A percentile compares a stretch with the other conserved stretches of the same genome.
Conservation (phyloP, 2,888 invertebrate species). For the Epinotia bilunana region DNA sequence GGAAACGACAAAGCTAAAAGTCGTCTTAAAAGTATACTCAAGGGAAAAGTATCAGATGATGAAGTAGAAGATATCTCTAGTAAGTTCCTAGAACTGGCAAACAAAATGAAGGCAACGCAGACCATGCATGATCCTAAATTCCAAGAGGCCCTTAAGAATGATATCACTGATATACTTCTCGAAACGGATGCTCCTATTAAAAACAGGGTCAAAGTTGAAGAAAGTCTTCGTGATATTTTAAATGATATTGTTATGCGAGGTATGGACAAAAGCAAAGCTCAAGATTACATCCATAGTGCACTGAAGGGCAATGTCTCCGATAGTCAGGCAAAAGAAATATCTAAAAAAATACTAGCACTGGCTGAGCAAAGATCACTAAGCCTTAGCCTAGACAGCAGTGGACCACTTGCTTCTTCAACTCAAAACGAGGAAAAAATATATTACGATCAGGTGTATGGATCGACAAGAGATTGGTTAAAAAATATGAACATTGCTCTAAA, state of each 20-base stretch:
- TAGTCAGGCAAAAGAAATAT: conserved; percentile 16
- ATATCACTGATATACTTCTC: conserved; percentile 11
- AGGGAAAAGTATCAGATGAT: not conserved
- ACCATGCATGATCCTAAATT: not conserved
- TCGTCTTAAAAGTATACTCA: not conserved
- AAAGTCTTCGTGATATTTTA: conserved; percentile 16
- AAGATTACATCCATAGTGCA: conserved; percentile 10
- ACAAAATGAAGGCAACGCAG: not conserved
- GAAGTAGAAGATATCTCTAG: not conserved
- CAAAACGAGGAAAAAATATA: conserved; percentile 49
- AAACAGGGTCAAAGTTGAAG: conserved; percentile 4
- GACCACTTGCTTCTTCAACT: conserved; percentile 18
- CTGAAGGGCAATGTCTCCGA: conserved; percentile 18
- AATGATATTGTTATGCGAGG: conserved; percentile 14
- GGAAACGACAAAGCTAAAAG: not conserved
- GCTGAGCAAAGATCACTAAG: conserved; percentile 6
- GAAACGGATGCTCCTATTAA: not conserved
- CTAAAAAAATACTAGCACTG: conserved; percentile 15
- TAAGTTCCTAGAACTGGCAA: not conserved
- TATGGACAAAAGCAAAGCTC: conserved; percentile 14
- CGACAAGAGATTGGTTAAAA: conserved; percentile 54
- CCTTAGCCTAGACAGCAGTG: not conserved
- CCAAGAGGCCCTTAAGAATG: not conserved
- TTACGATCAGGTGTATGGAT: conserved; percentile 45
- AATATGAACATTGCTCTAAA: conserved; percentile 44